Base-by-base conservation (phyloP, 2,888 invertebrate genomes). In the Crioceris asparagi region DNA sequence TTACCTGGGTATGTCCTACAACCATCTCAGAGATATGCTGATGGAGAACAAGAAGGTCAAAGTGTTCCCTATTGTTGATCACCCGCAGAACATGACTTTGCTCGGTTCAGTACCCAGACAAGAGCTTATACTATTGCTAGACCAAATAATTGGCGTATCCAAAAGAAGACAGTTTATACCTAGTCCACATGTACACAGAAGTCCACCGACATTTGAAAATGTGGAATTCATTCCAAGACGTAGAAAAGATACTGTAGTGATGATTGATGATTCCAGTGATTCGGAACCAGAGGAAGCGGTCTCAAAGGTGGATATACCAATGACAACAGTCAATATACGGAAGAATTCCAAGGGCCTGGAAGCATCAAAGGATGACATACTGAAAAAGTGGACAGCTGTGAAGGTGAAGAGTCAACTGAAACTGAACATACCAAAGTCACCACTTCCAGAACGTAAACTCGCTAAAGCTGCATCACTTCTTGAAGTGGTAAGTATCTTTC, bases 41-140 rank as follows among this genome's bases (percentile, higher is more conserved):
- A 81, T 83, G 44, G 74, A 78, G 19, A 77, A 55, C 27, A 52
- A 70, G 31, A 69, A 71, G 36, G 64, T 86, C 8, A 77, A 84
- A 15, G 81, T 87, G 36, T 86, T 94, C 57, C 96, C 96, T 0
- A 66, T 96, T 10, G 93, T 94, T 2, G 93, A 96, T 59, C 82
- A 80, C 53, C 83, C 84, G 0, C 71, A 77, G 4, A 82, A 79
- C 26, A 90, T 88, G 87, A 88, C 94, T 17, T 71, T 96, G 0
- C 71, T 96, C 14, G 96, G 96, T 0, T 94, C 93, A 1, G 84
- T 94, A 37, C 87, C 87, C 57, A 74, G 92, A 44, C 73, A 81
- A 57, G 88, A 91, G 59, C 65, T 93, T 36, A 84, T 88, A 41
- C 76, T 81, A 53, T 70, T 87, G 41, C 82, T 93, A 37, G 86